Evolutionary conservation across 2,888 invertebrate species (phyloP).

Genomic region (Pedicia rivosa): DNA sequence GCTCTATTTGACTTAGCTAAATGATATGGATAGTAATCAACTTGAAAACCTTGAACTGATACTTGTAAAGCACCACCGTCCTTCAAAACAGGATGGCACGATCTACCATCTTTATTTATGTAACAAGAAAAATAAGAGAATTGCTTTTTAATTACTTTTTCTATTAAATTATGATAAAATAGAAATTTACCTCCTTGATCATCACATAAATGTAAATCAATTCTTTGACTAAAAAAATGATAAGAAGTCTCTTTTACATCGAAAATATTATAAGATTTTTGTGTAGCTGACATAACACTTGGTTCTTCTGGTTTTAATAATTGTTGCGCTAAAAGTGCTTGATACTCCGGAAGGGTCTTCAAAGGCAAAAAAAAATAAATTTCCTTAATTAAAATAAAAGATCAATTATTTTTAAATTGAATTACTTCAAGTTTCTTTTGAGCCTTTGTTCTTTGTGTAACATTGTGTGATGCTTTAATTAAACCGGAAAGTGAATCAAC

Average conservation of each 20-base stretch:
- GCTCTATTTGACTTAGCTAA: constrained; percentile 73
- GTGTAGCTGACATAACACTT: constrained; percentile 25
- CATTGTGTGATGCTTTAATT: constrained; percentile 62
- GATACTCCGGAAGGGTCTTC: constrained; percentile 51
- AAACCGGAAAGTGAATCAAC: constrained; percentile 70
- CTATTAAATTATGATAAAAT: background rate
- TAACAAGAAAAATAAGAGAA: background rate
- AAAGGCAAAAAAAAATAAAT: constrained; percentile 12
- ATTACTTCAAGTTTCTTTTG: constrained; percentile 62
- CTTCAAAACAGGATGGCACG: constrained; percentile 64
- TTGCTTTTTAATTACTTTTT: constrained; percentile 4
- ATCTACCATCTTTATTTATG: constrained; percentile 51
- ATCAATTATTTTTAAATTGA: constrained; percentile 5
- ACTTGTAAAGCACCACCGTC: constrained; percentile 91
- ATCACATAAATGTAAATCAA: constrained; percentile 93
- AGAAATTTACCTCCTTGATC: constrained; percentile 64
- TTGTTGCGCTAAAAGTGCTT: constrained; percentile 52
- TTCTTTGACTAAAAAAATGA: constrained; percentile 82
- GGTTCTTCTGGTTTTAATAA: constrained; percentile 21
- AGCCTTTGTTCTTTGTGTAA: constrained; percentile 68
- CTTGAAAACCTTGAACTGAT: constrained; percentile 67
- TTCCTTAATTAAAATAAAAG: constrained; percentile 7
- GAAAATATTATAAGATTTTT: constrained; percentile 63
- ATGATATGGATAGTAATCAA: constrained; percentile 95
- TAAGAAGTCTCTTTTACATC: constrained; percentile 97